phyloP scores from a whole-genome alignment of 1,140 invertebrate genomes.

The Calephelis virginiensis region DNA sequence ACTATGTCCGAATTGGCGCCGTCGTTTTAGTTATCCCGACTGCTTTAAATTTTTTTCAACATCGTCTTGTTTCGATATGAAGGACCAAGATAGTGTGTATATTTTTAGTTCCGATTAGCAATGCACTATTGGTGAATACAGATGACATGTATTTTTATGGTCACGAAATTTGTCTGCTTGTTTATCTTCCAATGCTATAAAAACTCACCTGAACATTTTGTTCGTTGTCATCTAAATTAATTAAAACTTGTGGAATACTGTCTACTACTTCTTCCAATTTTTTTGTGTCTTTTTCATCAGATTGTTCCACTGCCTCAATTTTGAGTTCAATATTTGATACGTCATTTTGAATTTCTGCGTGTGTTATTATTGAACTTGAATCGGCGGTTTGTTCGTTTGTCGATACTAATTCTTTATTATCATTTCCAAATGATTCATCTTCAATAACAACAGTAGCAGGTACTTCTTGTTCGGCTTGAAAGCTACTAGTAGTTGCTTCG shows the following conservation, averaged over 20 bases:
- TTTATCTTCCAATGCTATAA: too few relatives aligned
- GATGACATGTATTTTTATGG: too few relatives aligned
- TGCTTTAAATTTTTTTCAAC: too few relatives aligned
- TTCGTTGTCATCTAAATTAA: slow-evolving; percentile 21
- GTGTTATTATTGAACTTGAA: not conserved
- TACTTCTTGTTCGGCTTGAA: not conserved
- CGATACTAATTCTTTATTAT: not conserved
- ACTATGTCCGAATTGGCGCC: too few relatives aligned
- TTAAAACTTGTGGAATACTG: slow-evolving; percentile 27
- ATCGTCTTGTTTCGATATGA: too few relatives aligned
- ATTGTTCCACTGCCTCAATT: slow-evolving; percentile 18
- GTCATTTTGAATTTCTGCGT: not conserved
- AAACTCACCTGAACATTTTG: slow-evolving; percentile 22
- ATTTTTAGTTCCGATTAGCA: too few relatives aligned
- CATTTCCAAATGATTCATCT: not conserved
- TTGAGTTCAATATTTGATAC: slow-evolving; percentile 17
- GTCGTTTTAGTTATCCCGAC: too few relatives aligned
- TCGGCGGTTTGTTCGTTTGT: not conserved
- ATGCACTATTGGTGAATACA: too few relatives aligned
- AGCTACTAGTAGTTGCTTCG: not conserved
- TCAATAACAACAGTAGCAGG: too few relatives aligned
- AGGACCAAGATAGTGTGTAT: too few relatives aligned
- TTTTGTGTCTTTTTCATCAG: not conserved
- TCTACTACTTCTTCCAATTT: slow-evolving; percentile 9
- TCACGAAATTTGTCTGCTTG: too few relatives aligned